Evolutionary conservation across 2,888 invertebrate species (phyloP), one percentile per base, ranked within the genome.

Genomic region (Mesodorylaimus sp.): DNA sequence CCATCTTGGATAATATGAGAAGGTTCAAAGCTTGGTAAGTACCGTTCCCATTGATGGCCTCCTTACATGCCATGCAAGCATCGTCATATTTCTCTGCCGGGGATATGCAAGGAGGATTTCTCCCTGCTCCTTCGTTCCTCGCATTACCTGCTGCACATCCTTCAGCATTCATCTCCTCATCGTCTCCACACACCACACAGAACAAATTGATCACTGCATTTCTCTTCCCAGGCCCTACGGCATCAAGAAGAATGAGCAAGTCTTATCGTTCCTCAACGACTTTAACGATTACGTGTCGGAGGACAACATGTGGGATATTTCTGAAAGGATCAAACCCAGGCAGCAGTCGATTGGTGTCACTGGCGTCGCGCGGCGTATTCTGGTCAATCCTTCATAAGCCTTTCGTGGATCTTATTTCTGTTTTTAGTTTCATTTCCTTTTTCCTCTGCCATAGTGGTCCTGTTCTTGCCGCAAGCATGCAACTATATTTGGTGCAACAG

Each of bases 291-390:
- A 81, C 67, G 76, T 93, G 61, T 83, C 82, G 66, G 97, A 97
- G 72, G 95, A 97, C 69, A 83, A 87, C 51, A 84, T 95, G 79
- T 97, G 95, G 95, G 86, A 88, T 70, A 82, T 93, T 62, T 95
- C 93, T 0, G 89, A 93, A 73, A 80, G 79, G 57, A 89, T 97
- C 61, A 93, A 93, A 74, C 93, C 93, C 48, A 75, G 85, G n/a
- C n/a, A n/a, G n/a, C n/a, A n/a, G n/a, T n/a, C n/a, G n/a, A n/a
- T n/a, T n/a, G n/a, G n/a, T n/a, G n/a, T n/a, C n/a, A n/a, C n/a
- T n/a, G n/a, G n/a, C n/a, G n/a, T n/a, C n/a, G n/a, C n/a, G n/a
- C n/a, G n/a, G n/a, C n/a, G n/a, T n/a, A n/a, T n/a, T n/a, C n/a
- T n/a, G n/a, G n/a, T n/a, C n/a, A n/a, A n/a, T n/a, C n/a, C n/a